Base-by-base conservation (phyloP, 2,797 vertebrate genomes). In the Sebastes umbrosus region DNA sequence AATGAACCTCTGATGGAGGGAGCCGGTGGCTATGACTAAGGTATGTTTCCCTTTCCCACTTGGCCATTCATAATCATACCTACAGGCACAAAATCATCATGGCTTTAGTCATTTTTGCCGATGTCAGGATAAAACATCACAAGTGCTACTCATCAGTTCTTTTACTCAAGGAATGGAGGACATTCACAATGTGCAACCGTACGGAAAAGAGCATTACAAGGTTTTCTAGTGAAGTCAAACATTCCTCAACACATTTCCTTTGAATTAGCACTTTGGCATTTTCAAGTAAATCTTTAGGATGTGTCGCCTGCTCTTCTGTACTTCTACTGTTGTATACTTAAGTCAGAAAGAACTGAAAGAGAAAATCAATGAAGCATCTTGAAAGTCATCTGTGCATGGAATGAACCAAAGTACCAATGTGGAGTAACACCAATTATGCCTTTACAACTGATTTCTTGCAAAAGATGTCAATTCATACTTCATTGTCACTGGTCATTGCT, bases 351-450 rank as follows among this genome's bases (percentile, higher is more conserved):
- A 73, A 22, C 52, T 50, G 10, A 75, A 69, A 81, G 11, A 69
- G 12, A 66, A 83, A 87, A 87, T 76, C 75, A 79, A 79, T 70
- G 39, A 80, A 13, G 54, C 16, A 76, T 83, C 67, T 50, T 83
- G 7, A 79, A 57, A 87, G 55, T 86, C 64, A 66, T 65, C 31
- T 43, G 60, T 69, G 78, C 73, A 59, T 73, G 27, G 62, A 85
- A 80, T 78, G 36, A 82, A 84, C 63, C 18, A 65, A 66, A 73
- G 59, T 32, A 73, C 74, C 69, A 18, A 6, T 59, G 39, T 32
- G 25, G 34, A 59, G 24, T 29, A 60, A 73, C 73, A 79, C 32
- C 1, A 12, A 67, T 57, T 76, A 46, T 34, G 57, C 20, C 50
- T 77, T 74, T 58, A 54, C 14, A n/a, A 43, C 13, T 16, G 46